phyloP scores from a whole-genome alignment of 2,797 vertebrate genomes.

The Steatocranus sp. region DNA sequence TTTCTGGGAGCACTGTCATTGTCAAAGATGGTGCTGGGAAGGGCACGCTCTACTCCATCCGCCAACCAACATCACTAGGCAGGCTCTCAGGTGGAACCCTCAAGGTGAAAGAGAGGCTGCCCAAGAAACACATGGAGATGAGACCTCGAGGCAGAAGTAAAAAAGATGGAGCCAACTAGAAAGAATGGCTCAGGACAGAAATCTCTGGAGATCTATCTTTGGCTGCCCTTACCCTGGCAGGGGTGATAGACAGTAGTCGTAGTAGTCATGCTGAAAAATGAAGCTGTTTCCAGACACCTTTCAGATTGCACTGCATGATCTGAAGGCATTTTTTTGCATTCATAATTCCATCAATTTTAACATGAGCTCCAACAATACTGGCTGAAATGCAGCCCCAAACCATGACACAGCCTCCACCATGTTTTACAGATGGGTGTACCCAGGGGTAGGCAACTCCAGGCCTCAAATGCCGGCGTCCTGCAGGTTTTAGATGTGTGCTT shows the following conservation, averaged over 20 bases:
- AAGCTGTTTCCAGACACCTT: neutral
- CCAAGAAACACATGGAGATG: neutral
- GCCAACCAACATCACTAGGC: neutral
- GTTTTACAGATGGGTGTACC: neutral
- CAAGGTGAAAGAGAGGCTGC: neutral
- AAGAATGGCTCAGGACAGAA: neutral
- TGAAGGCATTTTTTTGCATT: neutral
- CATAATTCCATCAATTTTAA: neutral
- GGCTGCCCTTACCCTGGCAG: neutral
- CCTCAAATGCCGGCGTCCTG: fast-evolving
- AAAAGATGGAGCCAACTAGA: neutral
- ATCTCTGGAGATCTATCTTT: neutral
- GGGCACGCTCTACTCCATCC: neutral
- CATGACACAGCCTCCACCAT: neutral
- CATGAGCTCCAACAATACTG: fast-evolving
- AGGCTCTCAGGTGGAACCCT: neutral
- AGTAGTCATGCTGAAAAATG: neutral
- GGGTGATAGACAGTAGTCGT: neutral
- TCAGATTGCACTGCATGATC: neutral
- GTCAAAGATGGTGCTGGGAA: neutral
- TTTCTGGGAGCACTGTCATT: neutral
- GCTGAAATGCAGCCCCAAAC: neutral
- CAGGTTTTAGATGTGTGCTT: neutral
- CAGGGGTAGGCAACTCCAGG: neutral
- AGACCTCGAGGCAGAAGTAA: neutral